phyloP scores from a whole-genome alignment of 2,113 vertebrate species.

The Uria lomvia region DNA sequence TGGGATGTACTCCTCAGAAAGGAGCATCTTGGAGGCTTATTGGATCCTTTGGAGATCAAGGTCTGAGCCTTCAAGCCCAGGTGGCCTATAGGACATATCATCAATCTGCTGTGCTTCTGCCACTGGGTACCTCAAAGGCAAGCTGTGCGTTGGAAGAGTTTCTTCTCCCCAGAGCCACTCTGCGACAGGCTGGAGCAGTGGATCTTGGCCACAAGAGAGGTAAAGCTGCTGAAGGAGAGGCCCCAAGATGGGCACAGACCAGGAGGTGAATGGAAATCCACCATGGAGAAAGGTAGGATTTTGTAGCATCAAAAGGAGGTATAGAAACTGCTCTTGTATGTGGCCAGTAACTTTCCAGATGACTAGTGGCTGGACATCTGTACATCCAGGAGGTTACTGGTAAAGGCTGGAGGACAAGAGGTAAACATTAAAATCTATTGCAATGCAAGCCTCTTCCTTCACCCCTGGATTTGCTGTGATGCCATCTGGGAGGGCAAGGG shows the following conservation, averaged over 20 bases:
- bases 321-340: background rate
- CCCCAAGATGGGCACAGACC: background rate
- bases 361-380: background rate
- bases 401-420: background rate
- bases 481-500: background rate
- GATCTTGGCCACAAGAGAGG: background rate
- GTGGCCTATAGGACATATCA: background rate
- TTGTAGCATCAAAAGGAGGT: background rate
- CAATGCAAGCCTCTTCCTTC: background rate
- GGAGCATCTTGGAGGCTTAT: background rate
- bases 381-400: background rate
- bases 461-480: background rate
- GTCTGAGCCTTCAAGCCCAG: background rate
- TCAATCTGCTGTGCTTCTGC: background rate
- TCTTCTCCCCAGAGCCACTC: background rate
- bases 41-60: background rate
- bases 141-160: background rate
- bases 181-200: background rate
- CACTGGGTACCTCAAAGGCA: background rate
- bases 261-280: background rate
- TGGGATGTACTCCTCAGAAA: background rate
- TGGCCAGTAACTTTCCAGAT: background rate
- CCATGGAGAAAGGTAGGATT: background rate
- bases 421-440: background rate
- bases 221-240: background rate